Percentiles rank a stretch among this genome's conserved stretches.
These are phyloP conservation scores for Sebastiscus tertius DNA, from an alignment of 2,797 vertebrate species.

Conservation along the genomic window DNA sequence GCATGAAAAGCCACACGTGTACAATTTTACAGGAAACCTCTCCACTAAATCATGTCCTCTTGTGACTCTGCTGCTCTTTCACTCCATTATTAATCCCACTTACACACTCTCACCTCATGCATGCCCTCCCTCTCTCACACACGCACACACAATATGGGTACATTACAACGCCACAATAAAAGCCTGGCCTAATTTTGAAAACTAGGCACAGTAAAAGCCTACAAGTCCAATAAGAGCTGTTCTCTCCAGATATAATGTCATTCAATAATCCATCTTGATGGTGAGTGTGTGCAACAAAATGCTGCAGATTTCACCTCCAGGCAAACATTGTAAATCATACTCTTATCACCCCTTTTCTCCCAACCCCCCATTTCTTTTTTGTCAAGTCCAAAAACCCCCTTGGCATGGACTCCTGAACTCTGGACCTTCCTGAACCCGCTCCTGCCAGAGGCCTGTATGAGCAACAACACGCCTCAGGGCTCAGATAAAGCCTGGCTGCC, in stretches of 20 bases:
- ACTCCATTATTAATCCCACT: constrained; percentile 74
- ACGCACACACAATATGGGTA: constrained; percentile 11
- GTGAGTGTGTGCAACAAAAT: not conserved
- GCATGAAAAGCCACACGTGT: not conserved
- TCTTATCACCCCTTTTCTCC: constrained; percentile 15
- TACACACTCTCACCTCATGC: constrained; percentile 43
- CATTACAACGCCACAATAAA: constrained; percentile 24
- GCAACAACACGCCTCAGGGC: constrained; percentile 38
- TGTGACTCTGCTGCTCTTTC: constrained; percentile 35
- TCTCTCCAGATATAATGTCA: constrained; percentile 37
- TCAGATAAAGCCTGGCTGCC: constrained; percentile 21
- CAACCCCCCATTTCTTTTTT: constrained; percentile 8
- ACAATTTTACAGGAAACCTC: constrained; percentile 32
- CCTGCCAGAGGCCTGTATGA: constrained; percentile 40
- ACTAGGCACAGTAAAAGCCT: constrained; percentile 19
- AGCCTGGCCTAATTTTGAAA: constrained; percentile 33
- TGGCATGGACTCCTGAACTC: constrained; percentile 7
- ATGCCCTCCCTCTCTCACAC: not conserved
- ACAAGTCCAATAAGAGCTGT: constrained; percentile 12
- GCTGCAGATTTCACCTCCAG: constrained; percentile 38
- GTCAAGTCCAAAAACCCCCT: constrained; percentile 20
- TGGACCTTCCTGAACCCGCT: constrained; percentile 18
- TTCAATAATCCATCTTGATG: constrained; percentile 58
- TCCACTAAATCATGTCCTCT: constrained; percentile 45
- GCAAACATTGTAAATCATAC: constrained; percentile 39